Percentiles rank a stretch among this genome's conserved stretches.
Conservation (phyloP, 2,797 vertebrate genomes). For the Sebastes baramenuke region DNA sequence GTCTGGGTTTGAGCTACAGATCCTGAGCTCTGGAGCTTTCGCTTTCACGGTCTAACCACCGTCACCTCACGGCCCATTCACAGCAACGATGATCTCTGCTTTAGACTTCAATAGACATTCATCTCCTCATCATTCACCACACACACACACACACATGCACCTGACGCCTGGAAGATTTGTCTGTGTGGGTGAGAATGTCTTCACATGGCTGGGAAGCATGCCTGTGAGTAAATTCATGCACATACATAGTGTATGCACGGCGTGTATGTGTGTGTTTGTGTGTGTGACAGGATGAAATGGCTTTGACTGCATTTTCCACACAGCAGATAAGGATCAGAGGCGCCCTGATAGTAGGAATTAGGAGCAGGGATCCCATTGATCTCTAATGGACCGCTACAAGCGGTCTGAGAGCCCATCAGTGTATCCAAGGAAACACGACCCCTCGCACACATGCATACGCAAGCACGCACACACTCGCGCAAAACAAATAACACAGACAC, state of each 20-base stretch:
- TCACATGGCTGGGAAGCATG: constrained; percentile 2
- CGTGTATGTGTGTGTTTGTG: constrained; percentile 12
- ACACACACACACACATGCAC: constrained; percentile 20
- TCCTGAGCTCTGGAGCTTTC: constrained; percentile 36
- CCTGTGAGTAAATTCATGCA: constrained; percentile 4
- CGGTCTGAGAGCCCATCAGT: constrained; percentile 76
- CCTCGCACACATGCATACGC: neutral
- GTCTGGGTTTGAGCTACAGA: constrained; percentile 27
- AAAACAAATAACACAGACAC: constrained; percentile 60
- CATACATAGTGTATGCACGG: constrained; percentile 14
- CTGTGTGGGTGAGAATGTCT: constrained; percentile 34
- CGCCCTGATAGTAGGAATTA: constrained; percentile 81
- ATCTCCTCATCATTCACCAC: constrained; percentile 56
- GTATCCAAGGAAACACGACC: constrained; percentile 77
- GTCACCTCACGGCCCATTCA: constrained; percentile 60
- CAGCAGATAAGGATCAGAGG: constrained; percentile 81
- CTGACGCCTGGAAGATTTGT: constrained; percentile 33
- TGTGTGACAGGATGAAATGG: constrained; percentile 55
- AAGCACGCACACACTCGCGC: constrained; percentile 2
- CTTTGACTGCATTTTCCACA: constrained; percentile 74
- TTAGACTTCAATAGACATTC: constrained; percentile 58
- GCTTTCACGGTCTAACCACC: constrained; percentile 51
- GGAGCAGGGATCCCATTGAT: constrained; percentile 82
- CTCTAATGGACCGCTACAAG: constrained; percentile 82
- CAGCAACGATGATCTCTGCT: constrained; percentile 47